phyloP scores from a whole-genome alignment of 1,140 invertebrate genomes.

The Medauroidea extradentata region DNA sequence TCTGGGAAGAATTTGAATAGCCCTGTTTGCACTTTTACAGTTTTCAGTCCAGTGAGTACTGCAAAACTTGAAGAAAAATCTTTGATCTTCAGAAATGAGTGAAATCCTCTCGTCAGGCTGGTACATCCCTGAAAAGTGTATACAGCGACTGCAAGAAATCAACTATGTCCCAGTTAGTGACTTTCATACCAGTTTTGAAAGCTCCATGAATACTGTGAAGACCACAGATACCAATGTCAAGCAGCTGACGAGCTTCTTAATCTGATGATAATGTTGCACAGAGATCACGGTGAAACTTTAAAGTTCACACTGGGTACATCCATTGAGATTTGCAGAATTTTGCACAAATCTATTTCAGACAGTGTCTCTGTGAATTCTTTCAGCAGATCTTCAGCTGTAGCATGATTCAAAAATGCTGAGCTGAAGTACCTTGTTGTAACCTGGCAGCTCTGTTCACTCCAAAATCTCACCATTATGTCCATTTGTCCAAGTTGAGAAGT shows the following conservation, averaged over 20 bases:
- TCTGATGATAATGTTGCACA: no score
- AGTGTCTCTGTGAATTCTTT: conserved; percentile 9
- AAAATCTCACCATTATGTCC: conserved; percentile 19
- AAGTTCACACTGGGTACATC: conserved; percentile 23
- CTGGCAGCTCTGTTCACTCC: conserved; percentile 9
- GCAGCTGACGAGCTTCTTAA: conserved; percentile 4
- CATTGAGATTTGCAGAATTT: conserved; percentile 9
- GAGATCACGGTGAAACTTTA: conserved; percentile 2
- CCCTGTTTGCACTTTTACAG: conserved; percentile 4
- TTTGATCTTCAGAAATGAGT: conserved; percentile 3
- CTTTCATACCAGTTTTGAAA: conserved; percentile 19
- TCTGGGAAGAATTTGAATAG: not conserved
- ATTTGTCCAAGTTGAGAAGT: conserved; percentile 15
- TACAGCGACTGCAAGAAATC: conserved; percentile 10
- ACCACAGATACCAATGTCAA: conserved; percentile 22
- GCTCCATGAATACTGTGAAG: conserved; percentile 19
- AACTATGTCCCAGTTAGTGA: conserved; percentile 11
- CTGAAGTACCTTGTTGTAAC: conserved; percentile 17
- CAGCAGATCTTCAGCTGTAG: conserved; percentile 19
- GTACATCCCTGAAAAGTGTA: conserved; percentile 17
- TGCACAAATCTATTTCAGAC: conserved; percentile 3
- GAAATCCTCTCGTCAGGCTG: conserved; percentile 14
- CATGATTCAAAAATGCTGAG: conserved; percentile 18
- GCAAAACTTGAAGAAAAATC: conserved; percentile 1
- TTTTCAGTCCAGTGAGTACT: conserved; percentile 16